Evolutionary conservation across 2,797 vertebrate species (phyloP).

Genomic region (Gorsachius magnificus): DNA sequence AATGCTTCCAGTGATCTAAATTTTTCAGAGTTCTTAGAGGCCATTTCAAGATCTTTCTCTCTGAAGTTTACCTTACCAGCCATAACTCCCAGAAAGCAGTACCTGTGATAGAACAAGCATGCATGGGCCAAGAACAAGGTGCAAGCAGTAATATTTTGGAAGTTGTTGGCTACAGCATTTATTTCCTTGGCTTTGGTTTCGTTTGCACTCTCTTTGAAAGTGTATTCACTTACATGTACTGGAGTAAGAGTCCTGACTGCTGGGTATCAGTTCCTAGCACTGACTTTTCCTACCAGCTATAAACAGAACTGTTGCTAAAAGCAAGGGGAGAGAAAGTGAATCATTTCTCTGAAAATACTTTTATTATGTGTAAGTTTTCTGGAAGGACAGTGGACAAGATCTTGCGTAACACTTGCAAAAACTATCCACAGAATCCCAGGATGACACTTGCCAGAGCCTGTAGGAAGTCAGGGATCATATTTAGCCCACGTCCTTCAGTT

Average conservation of each 20-base stretch:
- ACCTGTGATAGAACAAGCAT: not conserved
- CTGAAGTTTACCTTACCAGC: not conserved
- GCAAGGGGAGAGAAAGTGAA: not conserved
- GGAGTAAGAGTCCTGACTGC: not conserved
- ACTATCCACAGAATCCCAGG: not conserved
- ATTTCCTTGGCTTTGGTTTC: not conserved
- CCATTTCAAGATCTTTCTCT: not conserved
- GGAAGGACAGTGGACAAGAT: not conserved
- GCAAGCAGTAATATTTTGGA: not conserved
- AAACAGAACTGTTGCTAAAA: not conserved
- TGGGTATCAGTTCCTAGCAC: not conserved
- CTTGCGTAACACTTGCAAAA: not conserved
- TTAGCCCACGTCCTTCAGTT: not conserved
- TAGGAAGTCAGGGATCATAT: not conserved
- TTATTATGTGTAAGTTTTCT: not conserved
- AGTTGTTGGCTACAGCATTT: not conserved
- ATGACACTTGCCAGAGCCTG: not conserved
- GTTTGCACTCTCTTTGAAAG: not conserved
- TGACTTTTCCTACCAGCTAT: not conserved
- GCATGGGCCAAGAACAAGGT: not conserved
- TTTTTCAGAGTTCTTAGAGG: not conserved
- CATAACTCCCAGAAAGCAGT: not conserved
- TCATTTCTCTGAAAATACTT: not conserved
- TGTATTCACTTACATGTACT: not conserved
- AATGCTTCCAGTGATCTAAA: not conserved